phyloP scores from a whole-genome alignment of 2,113 vertebrate genomes.

The Alethe castanea region DNA sequence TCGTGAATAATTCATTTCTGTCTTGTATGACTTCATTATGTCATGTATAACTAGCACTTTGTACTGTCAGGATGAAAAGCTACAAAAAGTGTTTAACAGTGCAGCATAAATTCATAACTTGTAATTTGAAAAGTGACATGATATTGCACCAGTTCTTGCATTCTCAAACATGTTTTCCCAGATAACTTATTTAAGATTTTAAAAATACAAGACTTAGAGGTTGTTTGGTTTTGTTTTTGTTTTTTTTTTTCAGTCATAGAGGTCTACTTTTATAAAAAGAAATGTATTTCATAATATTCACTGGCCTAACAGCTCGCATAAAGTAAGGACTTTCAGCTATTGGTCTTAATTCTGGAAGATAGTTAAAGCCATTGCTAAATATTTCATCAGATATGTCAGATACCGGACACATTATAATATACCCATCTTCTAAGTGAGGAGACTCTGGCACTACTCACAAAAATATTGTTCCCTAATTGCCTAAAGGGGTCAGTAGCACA shows the following conservation, averaged over 20 bases:
- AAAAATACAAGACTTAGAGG: not conserved
- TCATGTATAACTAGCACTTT: constrained; percentile 59
- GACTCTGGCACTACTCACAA: not conserved
- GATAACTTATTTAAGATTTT: not conserved
- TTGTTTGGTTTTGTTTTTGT: not conserved
- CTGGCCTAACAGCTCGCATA: not conserved
- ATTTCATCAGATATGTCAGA: not conserved
- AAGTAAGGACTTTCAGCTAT: not conserved
- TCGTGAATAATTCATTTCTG: constrained; percentile 45
- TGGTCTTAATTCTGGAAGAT: not conserved
- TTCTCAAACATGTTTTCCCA: not conserved
- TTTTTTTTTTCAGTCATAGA: not conserved
- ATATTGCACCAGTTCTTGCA: not conserved
- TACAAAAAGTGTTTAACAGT: constrained; percentile 50
- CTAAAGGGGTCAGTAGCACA: not conserved
- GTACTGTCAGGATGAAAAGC: constrained; percentile 39
- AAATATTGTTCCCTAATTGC: not conserved
- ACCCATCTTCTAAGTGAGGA: not conserved
- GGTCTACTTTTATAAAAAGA: not conserved
- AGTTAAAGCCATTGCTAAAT: not conserved
- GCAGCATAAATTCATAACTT: constrained; percentile 41
- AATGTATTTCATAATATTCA: not conserved
- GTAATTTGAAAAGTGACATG: constrained; percentile 40
- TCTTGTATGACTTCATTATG: constrained; percentile 60
- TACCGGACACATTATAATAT: not conserved